phyloP scores from a whole-genome alignment of 2,888 invertebrate species.

The Hypena proboscidalis region DNA sequence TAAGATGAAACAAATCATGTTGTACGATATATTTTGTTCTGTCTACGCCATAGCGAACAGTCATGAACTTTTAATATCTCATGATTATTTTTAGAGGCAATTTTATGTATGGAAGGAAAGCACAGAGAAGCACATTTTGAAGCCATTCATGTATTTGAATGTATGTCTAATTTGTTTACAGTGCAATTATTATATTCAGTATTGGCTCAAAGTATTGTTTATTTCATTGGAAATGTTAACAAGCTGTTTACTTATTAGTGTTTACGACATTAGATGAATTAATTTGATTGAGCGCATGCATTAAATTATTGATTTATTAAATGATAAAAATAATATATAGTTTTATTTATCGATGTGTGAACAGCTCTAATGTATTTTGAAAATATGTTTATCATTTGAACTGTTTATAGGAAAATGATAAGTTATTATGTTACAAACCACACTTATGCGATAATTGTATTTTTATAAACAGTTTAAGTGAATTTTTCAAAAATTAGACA shows the following conservation, averaged over 20 bases:
- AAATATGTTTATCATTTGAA: constrained; percentile 33
- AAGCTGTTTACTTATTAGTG: constrained; percentile 39
- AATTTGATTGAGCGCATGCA: constrained; percentile 39
- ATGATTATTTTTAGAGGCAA: constrained; percentile 46
- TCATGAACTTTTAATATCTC: constrained; percentile 38
- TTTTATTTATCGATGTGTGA: constrained; percentile 39
- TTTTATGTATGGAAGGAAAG: constrained; percentile 40
- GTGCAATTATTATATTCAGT: constrained; percentile 61
- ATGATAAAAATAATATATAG: constrained; percentile 28
- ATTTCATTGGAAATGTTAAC: constrained; percentile 32
- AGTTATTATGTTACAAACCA: background rate
- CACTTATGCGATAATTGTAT: background rate
- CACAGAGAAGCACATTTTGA: constrained; percentile 28
- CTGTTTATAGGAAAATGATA: constrained; percentile 19
- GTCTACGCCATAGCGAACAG: constrained; percentile 19
- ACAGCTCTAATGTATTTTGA: constrained; percentile 38
- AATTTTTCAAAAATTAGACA: no score
- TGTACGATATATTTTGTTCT: constrained; percentile 34
- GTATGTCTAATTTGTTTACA: constrained; percentile 39
- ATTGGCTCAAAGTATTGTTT: constrained; percentile 80
- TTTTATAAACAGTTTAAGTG: background rate
- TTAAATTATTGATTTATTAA: constrained; percentile 39
- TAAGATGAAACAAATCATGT: constrained; percentile 28
- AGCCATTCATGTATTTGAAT: constrained; percentile 22
- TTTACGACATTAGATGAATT: constrained; percentile 26